phyloP scores from a whole-genome alignment of 2,113 vertebrate species.

The Podocnemis expansa region DNA sequence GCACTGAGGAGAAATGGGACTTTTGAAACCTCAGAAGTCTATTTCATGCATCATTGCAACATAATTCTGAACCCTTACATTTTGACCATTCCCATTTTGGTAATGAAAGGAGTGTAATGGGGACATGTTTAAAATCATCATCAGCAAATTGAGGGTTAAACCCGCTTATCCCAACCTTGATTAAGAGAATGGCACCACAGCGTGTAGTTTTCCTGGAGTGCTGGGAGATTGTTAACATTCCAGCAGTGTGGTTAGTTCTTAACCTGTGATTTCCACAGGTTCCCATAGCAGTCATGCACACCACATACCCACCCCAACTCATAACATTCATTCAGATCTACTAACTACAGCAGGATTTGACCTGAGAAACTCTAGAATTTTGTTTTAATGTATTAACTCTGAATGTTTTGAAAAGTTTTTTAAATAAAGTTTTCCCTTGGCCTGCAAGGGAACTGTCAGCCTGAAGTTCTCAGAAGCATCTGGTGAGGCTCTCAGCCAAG shows the following conservation, averaged over 20 bases:
- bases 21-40: slow-evolving; percentile 43
- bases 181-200: slow-evolving; percentile 70
- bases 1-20: slow-evolving; percentile 47
- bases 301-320: slow-evolving; percentile 57
- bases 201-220: slow-evolving; percentile 55
- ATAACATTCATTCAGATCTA: slow-evolving; percentile 80
- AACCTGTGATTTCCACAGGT: slow-evolving; percentile 60
- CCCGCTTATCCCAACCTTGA: slow-evolving; percentile 75
- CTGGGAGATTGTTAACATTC: slow-evolving; percentile 38
- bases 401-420: slow-evolving; percentile 75
- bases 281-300: slow-evolving; percentile 67
- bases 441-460: slow-evolving; percentile 85
- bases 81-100: slow-evolving; percentile 53
- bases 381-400: slow-evolving; percentile 78
- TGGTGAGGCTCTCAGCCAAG: slow-evolving; percentile 77
- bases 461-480: slow-evolving; percentile 79
- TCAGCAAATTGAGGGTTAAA: slow-evolving; percentile 79
- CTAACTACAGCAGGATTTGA: slow-evolving; percentile 84
- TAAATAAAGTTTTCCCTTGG: slow-evolving; percentile 79
- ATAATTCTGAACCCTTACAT: slow-evolving; percentile 54
- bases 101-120: slow-evolving; percentile 65
- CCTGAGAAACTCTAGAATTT: slow-evolving; percentile 85
- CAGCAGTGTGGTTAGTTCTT: slow-evolving; percentile 53
- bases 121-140: slow-evolving; percentile 78
- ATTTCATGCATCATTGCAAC: slow-evolving; percentile 74